phyloP scores from a whole-genome alignment of 2,888 invertebrate genomes.

The Ochropleura leucogaster region DNA sequence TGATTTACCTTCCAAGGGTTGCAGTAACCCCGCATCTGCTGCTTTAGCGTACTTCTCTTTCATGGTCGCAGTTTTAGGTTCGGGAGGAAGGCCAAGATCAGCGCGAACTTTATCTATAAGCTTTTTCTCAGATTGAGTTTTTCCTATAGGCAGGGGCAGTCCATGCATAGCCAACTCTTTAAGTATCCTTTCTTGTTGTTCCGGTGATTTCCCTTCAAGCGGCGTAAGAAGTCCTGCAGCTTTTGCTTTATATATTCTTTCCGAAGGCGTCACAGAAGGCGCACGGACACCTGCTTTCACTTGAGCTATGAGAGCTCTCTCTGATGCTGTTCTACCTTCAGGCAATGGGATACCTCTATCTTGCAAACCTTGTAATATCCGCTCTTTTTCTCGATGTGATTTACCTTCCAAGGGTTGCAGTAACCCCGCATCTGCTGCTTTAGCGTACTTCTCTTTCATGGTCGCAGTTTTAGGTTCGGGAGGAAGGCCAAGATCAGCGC shows the following conservation, averaged over 20 bases:
- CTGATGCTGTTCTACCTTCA: neutral
- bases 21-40: neutral
- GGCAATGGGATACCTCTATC: neutral
- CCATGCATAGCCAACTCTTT: neutral
- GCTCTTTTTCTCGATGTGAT: neutral
- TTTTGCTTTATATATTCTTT: neutral
- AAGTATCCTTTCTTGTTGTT: neutral
- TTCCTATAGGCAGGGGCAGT: neutral
- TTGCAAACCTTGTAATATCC: neutral
- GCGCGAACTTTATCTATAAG: neutral
- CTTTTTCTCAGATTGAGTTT: neutral
- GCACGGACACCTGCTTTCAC: neutral
- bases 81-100: neutral
- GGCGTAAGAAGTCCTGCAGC: neutral
- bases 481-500: neutral
- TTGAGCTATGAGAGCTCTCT: neutral
- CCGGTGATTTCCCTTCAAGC: neutral
- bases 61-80: neutral
- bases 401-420: neutral
- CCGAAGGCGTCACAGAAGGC: neutral
- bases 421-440: neutral
- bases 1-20: conserved; percentile 5
- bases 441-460: neutral
- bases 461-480: conserved; percentile 1
- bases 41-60: conserved; percentile 8